Percentiles rank a stretch among this genome's conserved stretches.
Conservation (phyloP, 2,888 invertebrate species). For the Platycnemis pennipes region DNA sequence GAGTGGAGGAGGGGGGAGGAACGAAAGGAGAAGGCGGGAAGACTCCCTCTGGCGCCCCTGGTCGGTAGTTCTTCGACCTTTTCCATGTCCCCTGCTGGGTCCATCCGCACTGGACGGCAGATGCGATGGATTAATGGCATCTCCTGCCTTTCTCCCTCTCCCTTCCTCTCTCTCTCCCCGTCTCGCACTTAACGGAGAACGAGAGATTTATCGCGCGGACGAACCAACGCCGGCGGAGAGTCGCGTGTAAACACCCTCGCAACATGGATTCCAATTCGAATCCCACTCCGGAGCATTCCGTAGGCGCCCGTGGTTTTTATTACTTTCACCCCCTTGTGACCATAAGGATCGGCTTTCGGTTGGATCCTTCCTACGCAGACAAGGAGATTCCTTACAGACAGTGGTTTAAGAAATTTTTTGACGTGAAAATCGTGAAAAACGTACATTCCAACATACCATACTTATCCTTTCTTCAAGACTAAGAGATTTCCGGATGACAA, state of each 20-base stretch:
- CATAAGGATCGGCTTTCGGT: not conserved
- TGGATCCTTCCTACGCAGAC: not conserved
- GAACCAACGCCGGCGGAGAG: not conserved
- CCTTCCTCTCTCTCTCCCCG: not conserved
- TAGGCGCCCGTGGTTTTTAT: not conserved
- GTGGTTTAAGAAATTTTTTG: too few relatives aligned
- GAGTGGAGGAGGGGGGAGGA: not conserved
- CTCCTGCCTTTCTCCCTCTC: not conserved
- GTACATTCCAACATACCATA: too few relatives aligned
- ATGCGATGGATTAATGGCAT: conserved; percentile 3
- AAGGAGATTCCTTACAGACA: not conserved
- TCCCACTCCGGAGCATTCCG: not conserved
- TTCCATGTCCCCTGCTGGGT: not conserved
- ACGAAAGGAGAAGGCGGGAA: not conserved
- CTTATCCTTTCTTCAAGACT: too few relatives aligned
- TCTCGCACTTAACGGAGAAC: not conserved
- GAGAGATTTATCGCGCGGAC: not conserved
- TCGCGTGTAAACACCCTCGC: conserved; percentile 30
- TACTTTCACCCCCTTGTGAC: not conserved
- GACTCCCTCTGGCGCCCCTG: not conserved
- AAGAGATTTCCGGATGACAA: too few relatives aligned
- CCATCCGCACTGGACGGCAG: not conserved
- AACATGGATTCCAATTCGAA: conserved; percentile 1
- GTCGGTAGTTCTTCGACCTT: conserved; percentile 34
- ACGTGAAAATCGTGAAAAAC: too few relatives aligned